Percentiles rank a stretch among this genome's conserved stretches.
These are phyloP conservation scores for Muscicapa adusta DNA, from an alignment of 2,113 vertebrate species.

Conservation along the genomic window DNA sequence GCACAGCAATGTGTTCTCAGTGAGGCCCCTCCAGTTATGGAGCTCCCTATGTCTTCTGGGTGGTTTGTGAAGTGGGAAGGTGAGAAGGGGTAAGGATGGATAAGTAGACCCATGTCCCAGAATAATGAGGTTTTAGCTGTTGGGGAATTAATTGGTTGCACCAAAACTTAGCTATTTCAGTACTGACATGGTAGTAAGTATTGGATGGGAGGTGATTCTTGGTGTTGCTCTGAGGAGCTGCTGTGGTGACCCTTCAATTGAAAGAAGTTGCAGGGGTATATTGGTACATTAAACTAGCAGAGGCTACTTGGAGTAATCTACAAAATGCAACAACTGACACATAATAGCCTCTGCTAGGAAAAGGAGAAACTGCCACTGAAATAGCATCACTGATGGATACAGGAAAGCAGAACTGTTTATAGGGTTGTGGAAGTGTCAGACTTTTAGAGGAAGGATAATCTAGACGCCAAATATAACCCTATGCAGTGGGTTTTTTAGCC, in stretches of 20 bases:
- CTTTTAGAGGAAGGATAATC: not conserved
- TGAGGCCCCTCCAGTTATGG: not conserved
- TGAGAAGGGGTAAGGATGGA: not conserved
- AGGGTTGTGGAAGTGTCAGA: not conserved
- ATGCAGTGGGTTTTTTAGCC: not conserved
- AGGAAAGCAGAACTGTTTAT: not conserved
- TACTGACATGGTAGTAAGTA: not conserved
- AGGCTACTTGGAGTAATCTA: not conserved
- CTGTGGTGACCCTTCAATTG: accelerated
- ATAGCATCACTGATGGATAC: not conserved
- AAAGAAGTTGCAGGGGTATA: not conserved
- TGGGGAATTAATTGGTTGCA: not conserved
- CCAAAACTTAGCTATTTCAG: not conserved
- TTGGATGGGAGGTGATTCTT: not conserved
- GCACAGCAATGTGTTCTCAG: not conserved
- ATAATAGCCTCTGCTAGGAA: not conserved
- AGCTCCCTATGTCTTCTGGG: not conserved
- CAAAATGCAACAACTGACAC: not conserved
- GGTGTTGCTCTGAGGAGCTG: not conserved
- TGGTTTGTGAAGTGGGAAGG: not conserved
- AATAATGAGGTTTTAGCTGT: not conserved
- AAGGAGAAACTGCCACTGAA: not conserved
- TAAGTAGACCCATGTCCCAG: accelerated
- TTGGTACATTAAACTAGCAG: not conserved
- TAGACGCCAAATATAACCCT: not conserved